Percentiles rank a stretch among this genome's conserved stretches.
Conservation (phyloP, 2,113 vertebrate genomes). For the Elaphurus davidianus region DNA sequence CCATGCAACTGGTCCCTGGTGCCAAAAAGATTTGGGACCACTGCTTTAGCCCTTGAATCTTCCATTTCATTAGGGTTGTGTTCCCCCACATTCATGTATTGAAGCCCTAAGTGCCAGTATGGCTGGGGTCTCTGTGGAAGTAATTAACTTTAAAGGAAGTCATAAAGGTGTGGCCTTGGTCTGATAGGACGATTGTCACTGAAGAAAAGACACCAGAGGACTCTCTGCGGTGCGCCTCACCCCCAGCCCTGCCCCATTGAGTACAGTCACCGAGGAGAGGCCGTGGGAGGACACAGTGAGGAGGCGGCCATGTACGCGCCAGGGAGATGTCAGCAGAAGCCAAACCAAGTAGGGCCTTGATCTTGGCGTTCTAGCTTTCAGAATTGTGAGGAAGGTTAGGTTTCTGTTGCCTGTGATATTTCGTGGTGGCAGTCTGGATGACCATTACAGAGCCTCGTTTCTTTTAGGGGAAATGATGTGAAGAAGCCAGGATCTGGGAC, state of each 20-base stretch:
- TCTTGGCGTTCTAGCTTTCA: neutral
- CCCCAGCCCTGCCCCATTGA: neutral
- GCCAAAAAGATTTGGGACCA: neutral
- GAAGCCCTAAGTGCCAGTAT: neutral
- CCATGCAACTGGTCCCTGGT: neutral
- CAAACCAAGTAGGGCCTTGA: neutral
- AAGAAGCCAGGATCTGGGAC: neutral
- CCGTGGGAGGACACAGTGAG: neutral
- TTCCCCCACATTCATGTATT: neutral
- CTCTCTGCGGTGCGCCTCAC: neutral
- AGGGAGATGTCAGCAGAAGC: neutral
- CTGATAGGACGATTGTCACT: neutral
- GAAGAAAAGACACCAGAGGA: neutral
- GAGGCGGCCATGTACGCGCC: neutral
- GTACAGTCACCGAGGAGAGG: neutral
- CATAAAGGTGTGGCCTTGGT: neutral
- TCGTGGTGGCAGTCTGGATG: too few species aligned
- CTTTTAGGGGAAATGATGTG: neutral
- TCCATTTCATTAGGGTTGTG: neutral
- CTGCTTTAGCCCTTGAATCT: neutral
- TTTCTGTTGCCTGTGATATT: neutral
- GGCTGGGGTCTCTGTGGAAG: neutral
- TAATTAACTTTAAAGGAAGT: neutral
- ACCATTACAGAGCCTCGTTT: neutral
- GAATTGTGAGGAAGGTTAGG: neutral